A percentile compares a stretch with the other conserved stretches of the same genome.
Conservation (phyloP, 2,888 invertebrate genomes). For the Aelia acuminata region DNA sequence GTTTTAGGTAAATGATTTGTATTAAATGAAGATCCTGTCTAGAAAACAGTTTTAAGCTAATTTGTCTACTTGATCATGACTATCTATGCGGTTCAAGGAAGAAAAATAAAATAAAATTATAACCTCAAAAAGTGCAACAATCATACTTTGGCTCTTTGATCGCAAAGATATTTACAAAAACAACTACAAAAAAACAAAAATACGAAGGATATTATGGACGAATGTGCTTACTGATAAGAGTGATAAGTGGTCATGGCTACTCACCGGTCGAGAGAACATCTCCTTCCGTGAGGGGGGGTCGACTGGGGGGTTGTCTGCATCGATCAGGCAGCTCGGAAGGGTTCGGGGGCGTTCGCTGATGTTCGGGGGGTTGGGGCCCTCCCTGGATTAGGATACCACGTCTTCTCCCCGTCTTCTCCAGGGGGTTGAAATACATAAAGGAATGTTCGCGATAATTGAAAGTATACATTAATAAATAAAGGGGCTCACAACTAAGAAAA, state of each 20-base stretch:
- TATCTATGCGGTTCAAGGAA: background rate
- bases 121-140: background rate
- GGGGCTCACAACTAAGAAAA: no score
- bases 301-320: slow-evolving; percentile 57
- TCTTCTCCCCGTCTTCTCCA: slow-evolving; percentile 19
- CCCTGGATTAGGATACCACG: slow-evolving; percentile 43
- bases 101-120: background rate
- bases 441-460: background rate
- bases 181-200: background rate
- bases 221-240: slow-evolving; percentile 43
- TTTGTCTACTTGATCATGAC: background rate
- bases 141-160: background rate
- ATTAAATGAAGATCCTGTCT: background rate
- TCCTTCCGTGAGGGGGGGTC: slow-evolving; percentile 56
- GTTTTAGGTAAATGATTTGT: no score
- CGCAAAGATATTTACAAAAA: background rate
- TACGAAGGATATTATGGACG: background rate
- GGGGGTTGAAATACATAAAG: background rate
- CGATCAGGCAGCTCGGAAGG: slow-evolving; percentile 47
- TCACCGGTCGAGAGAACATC: slow-evolving; percentile 60
- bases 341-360: background rate
- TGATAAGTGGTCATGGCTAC: slow-evolving; percentile 40
- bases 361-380: slow-evolving; percentile 50
- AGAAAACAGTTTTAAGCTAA: background rate
- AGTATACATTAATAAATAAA: background rate